phyloP scores from a whole-genome alignment of 2,113 vertebrate species.

The Taxidea taxus region DNA sequence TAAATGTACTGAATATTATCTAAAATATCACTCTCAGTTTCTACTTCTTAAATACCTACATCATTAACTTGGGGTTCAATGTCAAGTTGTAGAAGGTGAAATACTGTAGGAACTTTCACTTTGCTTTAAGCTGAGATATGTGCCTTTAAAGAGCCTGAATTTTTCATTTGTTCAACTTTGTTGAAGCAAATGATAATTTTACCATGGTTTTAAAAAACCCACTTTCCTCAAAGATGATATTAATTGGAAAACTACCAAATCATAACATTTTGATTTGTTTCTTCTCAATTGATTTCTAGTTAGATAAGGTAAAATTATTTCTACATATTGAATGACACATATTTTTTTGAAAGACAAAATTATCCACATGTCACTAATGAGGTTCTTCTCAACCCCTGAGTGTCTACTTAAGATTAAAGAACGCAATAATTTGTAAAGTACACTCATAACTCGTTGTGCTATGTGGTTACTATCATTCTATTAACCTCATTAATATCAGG shows the following conservation, averaged over 20 bases:
- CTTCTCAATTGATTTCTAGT: slow-evolving; percentile 1
- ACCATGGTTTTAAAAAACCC: not conserved
- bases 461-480: not conserved
- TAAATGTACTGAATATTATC: slow-evolving; percentile 17
- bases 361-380: not conserved
- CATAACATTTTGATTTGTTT: not conserved
- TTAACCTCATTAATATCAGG: not conserved
- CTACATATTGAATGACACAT: not conserved
- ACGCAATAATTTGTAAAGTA: not conserved
- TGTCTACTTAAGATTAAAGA: not conserved
- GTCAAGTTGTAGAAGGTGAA: not conserved
- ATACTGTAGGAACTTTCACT: not conserved
- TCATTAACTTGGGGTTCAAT: not conserved
- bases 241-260: slow-evolving; percentile 30
- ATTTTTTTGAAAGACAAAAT: not conserved
- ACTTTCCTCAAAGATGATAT: not conserved
- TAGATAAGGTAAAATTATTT: not conserved
- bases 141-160: not conserved
- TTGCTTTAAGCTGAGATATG: not conserved
- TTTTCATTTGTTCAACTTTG: not conserved
- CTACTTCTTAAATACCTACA: slow-evolving; percentile 17
- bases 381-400: not conserved
- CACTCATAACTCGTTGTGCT: not conserved
- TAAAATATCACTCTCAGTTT: not conserved
- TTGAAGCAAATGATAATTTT: not conserved